Conservation (phyloP, 2,797 vertebrate species). For the Catharus ustulatus region DNA sequence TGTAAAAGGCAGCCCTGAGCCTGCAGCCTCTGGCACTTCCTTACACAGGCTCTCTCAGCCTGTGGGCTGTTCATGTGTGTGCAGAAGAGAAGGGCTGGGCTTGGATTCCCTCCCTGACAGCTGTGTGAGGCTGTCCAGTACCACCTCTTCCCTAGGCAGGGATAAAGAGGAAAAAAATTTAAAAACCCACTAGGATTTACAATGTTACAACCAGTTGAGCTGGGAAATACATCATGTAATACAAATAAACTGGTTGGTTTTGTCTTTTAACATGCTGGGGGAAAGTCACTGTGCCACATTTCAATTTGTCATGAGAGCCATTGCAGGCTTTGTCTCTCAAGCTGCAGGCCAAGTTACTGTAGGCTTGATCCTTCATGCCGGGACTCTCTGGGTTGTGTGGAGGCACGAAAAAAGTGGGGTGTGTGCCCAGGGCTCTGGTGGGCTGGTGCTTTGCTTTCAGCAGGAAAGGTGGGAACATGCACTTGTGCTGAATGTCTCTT, state of each 20-base stretch:
- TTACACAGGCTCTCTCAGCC: background rate
- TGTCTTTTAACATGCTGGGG: background rate
- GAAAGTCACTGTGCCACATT: background rate
- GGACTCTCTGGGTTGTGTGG: background rate
- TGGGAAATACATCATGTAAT: background rate
- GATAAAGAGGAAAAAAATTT: background rate
- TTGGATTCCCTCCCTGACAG: background rate
- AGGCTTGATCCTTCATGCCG: rapidly evolving
- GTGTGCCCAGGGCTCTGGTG: rapidly evolving
- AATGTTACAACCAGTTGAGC: background rate
- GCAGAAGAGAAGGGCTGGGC: background rate
- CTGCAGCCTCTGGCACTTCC: background rate
- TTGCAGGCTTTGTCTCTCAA: background rate
- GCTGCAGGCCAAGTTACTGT: background rate
- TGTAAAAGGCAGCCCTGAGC: background rate
- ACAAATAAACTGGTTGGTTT: background rate
- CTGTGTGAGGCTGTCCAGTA: background rate
- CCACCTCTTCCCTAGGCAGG: background rate
- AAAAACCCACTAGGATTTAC: background rate
- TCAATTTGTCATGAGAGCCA: background rate
- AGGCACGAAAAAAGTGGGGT: background rate
- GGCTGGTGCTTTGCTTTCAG: background rate
- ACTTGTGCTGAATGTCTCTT: conserved; percentile 16
- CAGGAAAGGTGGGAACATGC: background rate
- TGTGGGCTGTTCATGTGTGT: background rate